These are phyloP conservation scores for Cichlasoma orientale DNA, from an alignment of 2,797 vertebrate species.

Conservation along the genomic window DNA sequence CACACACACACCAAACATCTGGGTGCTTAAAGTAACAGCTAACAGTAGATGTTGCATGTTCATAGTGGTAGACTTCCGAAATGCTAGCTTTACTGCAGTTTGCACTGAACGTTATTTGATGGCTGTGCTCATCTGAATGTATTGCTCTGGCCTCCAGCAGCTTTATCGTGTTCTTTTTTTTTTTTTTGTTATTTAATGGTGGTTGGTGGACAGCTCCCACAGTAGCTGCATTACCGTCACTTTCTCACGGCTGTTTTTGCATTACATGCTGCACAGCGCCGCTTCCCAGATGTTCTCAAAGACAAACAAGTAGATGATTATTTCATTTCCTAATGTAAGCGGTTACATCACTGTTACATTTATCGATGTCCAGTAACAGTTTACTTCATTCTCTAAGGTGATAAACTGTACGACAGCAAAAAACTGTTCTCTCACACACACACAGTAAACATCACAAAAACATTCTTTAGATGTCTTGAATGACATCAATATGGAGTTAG, in stretches of 20 bases:
- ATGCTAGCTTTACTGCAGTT: not conserved
- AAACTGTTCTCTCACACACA: too few species aligned
- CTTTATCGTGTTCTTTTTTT: not conserved
- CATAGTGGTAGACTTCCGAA: too few species aligned
- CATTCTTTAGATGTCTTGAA: not conserved
- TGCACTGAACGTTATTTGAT: too few species aligned
- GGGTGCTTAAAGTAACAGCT: conserved; percentile 16
- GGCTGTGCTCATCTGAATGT: too few species aligned
- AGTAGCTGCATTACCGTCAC: not conserved
- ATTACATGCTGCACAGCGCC: not conserved
- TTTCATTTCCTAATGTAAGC: too few species aligned
- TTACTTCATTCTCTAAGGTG: too few species aligned
- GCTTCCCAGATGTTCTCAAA: too few species aligned
- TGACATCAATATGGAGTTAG: not conserved
- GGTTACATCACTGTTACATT: not conserved
- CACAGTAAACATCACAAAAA: not conserved
- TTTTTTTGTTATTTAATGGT: not conserved
- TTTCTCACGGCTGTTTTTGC: not conserved
- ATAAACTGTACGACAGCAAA: too few species aligned
- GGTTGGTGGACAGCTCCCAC: not conserved
- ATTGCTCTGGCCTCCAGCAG: not conserved
- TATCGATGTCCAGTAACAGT: too few species aligned
- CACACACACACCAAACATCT: conserved; percentile 30
- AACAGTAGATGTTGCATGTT: not conserved
- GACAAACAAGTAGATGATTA: too few species aligned